Evolutionary conservation across 2,888 invertebrate genomes (phyloP).

Genomic region (Ectropis crepuscularia): DNA sequence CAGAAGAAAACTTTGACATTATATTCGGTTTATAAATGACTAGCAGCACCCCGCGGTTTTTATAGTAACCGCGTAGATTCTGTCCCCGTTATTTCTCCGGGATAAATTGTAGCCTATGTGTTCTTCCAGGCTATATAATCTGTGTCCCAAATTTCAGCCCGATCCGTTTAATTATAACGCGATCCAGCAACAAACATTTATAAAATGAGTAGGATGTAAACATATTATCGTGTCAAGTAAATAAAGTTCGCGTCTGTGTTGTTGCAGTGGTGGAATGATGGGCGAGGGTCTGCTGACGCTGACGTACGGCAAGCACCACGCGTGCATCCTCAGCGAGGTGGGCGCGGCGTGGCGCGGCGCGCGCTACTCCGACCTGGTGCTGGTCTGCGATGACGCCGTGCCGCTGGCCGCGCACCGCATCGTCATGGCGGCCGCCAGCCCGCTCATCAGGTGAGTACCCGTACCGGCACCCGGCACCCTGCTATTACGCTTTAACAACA

Average conservation of each 20-base stretch:
- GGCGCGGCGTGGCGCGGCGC: constrained; percentile 94
- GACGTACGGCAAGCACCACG: constrained; percentile 97
- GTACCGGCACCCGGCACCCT: no score
- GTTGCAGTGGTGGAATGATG: constrained; percentile 84
- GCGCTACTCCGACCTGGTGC: constrained; percentile 93
- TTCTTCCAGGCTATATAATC: no score
- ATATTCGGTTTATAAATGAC: no score
- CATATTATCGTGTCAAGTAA: no score
- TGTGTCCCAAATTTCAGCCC: no score
- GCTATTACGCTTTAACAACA: no score
- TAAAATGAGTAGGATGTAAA: neutral
- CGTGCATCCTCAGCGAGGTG: constrained; percentile 95
- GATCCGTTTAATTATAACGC: no score
- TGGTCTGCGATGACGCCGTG: constrained; percentile 93
- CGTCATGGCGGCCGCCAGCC: constrained; percentile 94
- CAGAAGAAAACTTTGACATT: no score
- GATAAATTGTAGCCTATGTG: no score
- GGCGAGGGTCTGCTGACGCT: constrained; percentile 93
- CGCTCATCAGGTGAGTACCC: constrained; percentile 87
- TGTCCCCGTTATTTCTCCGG: no score
- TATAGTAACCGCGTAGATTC: no score
- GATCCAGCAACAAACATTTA: neutral
- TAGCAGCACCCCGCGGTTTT: no score
- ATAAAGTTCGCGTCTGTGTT: constrained; percentile 34
- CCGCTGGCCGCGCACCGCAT: constrained; percentile 93